Evolutionary conservation across 2,888 invertebrate genomes (phyloP).

Genomic region (Lycaena phlaeas): DNA sequence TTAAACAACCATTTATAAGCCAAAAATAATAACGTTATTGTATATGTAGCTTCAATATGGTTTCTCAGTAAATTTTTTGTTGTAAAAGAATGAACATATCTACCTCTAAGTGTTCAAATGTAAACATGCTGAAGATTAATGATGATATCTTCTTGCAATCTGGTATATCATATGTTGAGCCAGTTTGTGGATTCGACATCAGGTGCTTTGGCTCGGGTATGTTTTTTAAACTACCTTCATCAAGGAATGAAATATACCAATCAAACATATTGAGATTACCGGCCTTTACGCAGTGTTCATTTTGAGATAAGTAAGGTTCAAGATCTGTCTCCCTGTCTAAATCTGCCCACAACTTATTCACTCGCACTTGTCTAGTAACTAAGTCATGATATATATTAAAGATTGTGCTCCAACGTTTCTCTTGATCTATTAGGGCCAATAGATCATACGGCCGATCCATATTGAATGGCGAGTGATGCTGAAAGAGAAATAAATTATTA

Average conservation of each 20-base stretch:
- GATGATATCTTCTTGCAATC: constrained; percentile 76
- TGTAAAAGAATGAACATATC: too few relatives aligned
- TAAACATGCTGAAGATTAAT: constrained; percentile 53
- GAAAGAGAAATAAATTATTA: constrained; percentile 32
- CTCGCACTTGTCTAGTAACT: constrained; percentile 72
- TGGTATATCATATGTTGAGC: constrained; percentile 56
- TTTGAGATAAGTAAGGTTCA: constrained; percentile 71
- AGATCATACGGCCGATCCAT: constrained; percentile 82
- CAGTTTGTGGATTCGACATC: constrained; percentile 29
- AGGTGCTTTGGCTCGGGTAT: constrained; percentile 42
- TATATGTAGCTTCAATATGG: too few relatives aligned
- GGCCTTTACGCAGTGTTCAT: constrained; percentile 77
- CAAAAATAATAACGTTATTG: not conserved
- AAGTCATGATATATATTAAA: constrained; percentile 77
- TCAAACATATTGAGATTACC: constrained; percentile 78
- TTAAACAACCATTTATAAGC: not conserved
- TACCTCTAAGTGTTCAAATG: constrained; percentile 61
- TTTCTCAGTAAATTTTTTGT: too few relatives aligned
- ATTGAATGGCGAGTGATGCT: constrained; percentile 83
- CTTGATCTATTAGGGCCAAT: constrained; percentile 83
- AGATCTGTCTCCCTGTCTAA: constrained; percentile 75
- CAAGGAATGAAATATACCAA: constrained; percentile 75
- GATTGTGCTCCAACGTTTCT: constrained; percentile 76
- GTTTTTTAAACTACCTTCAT: constrained; percentile 67
- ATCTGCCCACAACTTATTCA: constrained; percentile 74